Evolutionary conservation across 2,888 invertebrate species (phyloP), one percentile per base, ranked within the genome.

Genomic region (Bursaphelenchus okinawaensis): DNA sequence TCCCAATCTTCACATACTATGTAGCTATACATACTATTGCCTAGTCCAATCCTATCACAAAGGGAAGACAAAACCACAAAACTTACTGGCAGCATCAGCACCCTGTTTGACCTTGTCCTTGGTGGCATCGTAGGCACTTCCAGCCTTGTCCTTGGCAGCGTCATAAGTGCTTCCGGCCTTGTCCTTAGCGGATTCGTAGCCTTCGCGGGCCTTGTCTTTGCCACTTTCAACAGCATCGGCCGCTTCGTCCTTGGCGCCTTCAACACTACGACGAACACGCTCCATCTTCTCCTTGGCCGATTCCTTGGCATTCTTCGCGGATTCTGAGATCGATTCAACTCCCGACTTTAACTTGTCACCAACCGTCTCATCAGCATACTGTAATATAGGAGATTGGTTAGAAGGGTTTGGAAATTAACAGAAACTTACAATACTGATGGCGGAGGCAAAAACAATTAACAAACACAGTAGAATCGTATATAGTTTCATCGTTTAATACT

Each of bases 51-150:
- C n/a, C n/a, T n/a, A n/a, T n/a, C n/a, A n/a, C n/a, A n/a, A n/a
- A n/a, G n/a, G n/a, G n/a, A n/a, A n/a, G n/a, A n/a, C n/a, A 40
- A 40, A 40, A 16, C 12, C 16, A 40, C 1, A 40, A 40, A 40
- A 40, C 40, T 40, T 4, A 40, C 40, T 40, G 40, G 40, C 6
- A 16, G n/a, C 12, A 23, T 61, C 59, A 4, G 20, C 56, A n/a
- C 26, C 61, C 19, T 60, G 58, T 22, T 40, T 22, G 6, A 52
- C 20, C 9, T 40, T 29, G 7, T 61, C 61, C 40, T 40, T 40
- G 40, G 40, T 6, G 40, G 16, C n/a, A 12, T 40, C 3, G n/a
- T 40, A 40, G 6, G n/a, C 40, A 40, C 3, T 1, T 40, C 40
- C 40, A n/a, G 6, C 40, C 2, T 1, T 4, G 7, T 61, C 61